Percentiles rank a stretch among this genome's conserved stretches.
phyloP scores from a whole-genome alignment of 23 tunicate genomes.

The Oikopleura vanhoeffeni region DNA sequence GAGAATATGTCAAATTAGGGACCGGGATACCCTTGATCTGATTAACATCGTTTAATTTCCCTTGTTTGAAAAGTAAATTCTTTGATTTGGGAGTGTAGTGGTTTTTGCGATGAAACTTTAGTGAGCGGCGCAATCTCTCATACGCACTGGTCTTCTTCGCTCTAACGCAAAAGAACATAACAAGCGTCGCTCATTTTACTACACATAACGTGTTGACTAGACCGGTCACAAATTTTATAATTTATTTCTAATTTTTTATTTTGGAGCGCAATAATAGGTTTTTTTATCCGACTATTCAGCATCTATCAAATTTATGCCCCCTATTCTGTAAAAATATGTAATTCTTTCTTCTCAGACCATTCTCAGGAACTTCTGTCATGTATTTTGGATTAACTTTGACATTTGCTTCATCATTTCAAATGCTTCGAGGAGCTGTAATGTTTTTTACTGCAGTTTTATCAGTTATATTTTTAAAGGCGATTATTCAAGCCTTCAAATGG shows the following conservation, averaged over 20 bases:
- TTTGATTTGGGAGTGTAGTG: too few relatives aligned
- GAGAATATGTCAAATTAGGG: too few relatives aligned
- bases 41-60: too few relatives aligned
- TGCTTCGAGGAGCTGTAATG: constrained; percentile 93
- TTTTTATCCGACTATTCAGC: neutral
- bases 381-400: constrained; percentile 80
- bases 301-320: neutral
- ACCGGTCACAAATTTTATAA: too few relatives aligned
- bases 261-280: neutral
- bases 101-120: too few relatives aligned
- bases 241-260: neutral
- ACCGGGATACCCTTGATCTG: too few relatives aligned
- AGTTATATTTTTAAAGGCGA: constrained; percentile 57
- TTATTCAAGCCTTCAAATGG: constrained; percentile 41
- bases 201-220: too few relatives aligned
- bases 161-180: too few relatives aligned
- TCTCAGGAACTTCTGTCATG: constrained; percentile 26
- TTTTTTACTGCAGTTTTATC: constrained; percentile 91
- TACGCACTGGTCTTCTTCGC: too few relatives aligned
- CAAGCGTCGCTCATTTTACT: too few relatives aligned
- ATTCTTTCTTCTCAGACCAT: neutral
- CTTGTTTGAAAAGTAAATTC: too few relatives aligned
- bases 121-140: too few relatives aligned
- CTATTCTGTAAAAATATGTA: neutral
- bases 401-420: constrained; percentile 95